Base-by-base conservation (phyloP, 2,888 invertebrate species). In the Rhopalosiphum nymphaeae region DNA sequence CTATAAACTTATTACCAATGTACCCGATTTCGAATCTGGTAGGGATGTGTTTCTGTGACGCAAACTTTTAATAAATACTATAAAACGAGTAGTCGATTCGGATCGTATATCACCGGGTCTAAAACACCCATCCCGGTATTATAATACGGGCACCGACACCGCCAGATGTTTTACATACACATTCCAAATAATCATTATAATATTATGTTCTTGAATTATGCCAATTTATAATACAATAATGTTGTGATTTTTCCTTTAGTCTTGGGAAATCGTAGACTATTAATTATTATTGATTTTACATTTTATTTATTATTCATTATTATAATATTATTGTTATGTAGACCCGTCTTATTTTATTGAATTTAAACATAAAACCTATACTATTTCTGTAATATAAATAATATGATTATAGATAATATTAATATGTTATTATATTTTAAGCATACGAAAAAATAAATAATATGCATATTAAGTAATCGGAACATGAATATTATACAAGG, bases 61-160 rank as follows among this genome's bases (percentile, higher is more conserved):
- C 16, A 56, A 84, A 91, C 84, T 91, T 91, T 91, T 84, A 84
- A 91, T 91, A 91, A 91, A 91, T 42, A 56, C 42, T 42, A 56
- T 16, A 21, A 85, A 91, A 91, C 84, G 53, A 67, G 16, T 16
- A 42, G 46, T 57, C 13, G 16, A 89, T 57, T 44, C 29, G 46
- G 46, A 90, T 46, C 90, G 46, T 36, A 46, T 56, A 56, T 89
- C 67, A 67, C 26, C 44, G 29, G 1, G 16, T 67, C 16, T 16
- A 67, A 67, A 67, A 67, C 21, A 1, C n/a, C n/a, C 16, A 16
- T 16, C 16, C n/a, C n/a, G 16, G 67, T 67, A 67, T 67, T 67
- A 67, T n/a, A 67, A 4, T 67, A 67, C 10, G 5, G 67, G n/a
- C n/a, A 67, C n/a, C 16, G 7, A 61, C 67, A n/a, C n/a, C 67